A percentile compares a stretch with the other conserved stretches of the same genome.
Evolutionary conservation across 2,888 invertebrate species (phyloP).

Genomic region (Andrena marginata): DNA sequence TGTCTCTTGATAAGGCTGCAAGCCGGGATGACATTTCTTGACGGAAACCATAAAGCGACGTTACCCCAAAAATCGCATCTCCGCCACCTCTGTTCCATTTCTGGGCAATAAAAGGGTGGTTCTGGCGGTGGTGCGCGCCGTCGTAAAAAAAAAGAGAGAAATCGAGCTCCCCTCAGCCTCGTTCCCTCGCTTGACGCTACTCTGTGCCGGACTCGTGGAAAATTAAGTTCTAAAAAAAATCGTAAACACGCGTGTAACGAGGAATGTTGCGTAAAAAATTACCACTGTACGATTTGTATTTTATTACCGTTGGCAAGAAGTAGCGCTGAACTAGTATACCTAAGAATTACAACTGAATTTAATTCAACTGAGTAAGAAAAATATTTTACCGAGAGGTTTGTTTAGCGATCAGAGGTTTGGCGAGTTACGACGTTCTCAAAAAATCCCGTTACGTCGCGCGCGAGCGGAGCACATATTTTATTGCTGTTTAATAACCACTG

Average conservation of each 20-base stretch:
- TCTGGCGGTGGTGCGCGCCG: constrained; percentile 26
- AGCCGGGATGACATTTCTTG: constrained; percentile 57
- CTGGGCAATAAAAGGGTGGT: constrained; percentile 47
- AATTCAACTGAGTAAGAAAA: not conserved
- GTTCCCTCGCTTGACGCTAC: not conserved
- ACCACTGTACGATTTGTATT: not conserved
- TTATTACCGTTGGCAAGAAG: not conserved
- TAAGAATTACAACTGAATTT: not conserved
- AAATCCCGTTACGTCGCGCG: not conserved
- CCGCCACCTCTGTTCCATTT: constrained; percentile 52
- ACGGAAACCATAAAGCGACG: constrained; percentile 60
- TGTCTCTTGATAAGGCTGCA: constrained; percentile 63
- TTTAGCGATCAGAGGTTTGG: no score
- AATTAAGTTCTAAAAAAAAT: not conserved
- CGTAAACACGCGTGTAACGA: not conserved
- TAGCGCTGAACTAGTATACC: not conserved
- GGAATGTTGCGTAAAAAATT: not conserved
- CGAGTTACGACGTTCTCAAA: not conserved
- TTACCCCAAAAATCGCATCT: constrained; percentile 54
- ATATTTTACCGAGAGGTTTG: not conserved
- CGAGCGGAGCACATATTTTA: not conserved
- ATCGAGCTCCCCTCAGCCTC: constrained; percentile 9
- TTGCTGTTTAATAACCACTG: not conserved
- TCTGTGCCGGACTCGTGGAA: not conserved
- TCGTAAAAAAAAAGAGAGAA: constrained; percentile 36